Percentiles rank a stretch among this genome's conserved stretches.
phyloP scores from a whole-genome alignment of 2,113 vertebrate species.

The Scortum barcoo region DNA sequence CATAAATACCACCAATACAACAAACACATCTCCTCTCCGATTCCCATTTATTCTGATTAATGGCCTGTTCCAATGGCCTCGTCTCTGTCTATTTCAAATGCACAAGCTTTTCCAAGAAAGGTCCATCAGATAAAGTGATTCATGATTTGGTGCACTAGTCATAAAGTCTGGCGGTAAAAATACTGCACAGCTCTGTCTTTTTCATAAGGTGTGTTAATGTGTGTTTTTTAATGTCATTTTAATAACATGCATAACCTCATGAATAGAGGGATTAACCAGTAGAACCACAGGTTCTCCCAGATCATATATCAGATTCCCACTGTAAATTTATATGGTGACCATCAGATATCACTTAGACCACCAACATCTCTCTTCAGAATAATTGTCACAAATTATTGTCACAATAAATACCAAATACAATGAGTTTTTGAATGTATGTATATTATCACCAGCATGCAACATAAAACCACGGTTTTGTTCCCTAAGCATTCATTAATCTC shows the following conservation, averaged over 20 bases:
- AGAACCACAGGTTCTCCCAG: neutral
- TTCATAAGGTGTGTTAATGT: no score
- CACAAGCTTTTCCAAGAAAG: neutral
- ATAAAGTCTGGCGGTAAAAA: no score
- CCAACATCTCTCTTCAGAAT: neutral
- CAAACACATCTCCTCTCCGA: no score
- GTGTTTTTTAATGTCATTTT: no score
- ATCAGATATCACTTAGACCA: neutral
- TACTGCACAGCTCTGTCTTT: no score
- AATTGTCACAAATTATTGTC: no score
- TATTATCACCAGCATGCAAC: neutral
- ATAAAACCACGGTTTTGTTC: neutral
- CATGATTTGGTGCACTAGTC: no score
- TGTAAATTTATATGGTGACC: neutral
- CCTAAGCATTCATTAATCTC: neutral
- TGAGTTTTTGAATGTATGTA: neutral
- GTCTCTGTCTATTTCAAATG: no score
- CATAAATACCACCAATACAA: no score
- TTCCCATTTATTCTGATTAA: no score
- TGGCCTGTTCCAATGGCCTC: no score
- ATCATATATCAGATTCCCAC: neutral
- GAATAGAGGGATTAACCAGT: neutral
- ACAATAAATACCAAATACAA: neutral
- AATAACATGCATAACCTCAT: neutral
- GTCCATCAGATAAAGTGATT: neutral